phyloP scores from a whole-genome alignment of 2,888 invertebrate species.

The Caenorhabditis sulstoni region DNA sequence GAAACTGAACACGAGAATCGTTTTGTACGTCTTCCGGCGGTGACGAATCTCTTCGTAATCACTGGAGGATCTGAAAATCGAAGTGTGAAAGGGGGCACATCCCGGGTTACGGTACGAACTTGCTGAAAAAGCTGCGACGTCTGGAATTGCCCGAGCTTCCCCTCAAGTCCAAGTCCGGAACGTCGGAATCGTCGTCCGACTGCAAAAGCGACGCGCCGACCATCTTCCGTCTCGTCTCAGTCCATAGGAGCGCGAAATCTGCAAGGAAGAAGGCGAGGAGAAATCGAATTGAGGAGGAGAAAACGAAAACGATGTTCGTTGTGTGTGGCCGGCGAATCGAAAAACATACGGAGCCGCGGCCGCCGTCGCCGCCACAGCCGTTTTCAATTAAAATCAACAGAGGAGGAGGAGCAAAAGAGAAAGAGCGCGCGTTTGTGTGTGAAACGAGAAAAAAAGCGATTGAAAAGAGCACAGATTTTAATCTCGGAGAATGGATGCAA shows the following conservation, averaged over 20 bases:
- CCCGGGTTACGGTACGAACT: conserved; percentile 21
- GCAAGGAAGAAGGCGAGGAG: conserved; percentile 1
- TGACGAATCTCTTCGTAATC: conserved; percentile 56
- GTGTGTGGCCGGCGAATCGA: no score
- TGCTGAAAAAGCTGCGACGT: conserved; percentile 35
- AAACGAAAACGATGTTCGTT: conserved; percentile 3
- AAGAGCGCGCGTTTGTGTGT: conserved; percentile 5
- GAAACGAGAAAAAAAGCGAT: no score
- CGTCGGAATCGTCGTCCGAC: conserved; percentile 60
- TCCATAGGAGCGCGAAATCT: conserved; percentile 13
- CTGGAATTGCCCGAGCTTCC: conserved; percentile 16
- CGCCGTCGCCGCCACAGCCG: conserved; percentile 35
- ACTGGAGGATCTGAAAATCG: conserved; percentile 17
- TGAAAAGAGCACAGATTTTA: conserved; percentile 39
- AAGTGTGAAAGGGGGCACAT: background rate
- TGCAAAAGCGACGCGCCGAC: conserved; percentile 56
- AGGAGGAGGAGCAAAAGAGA: conserved; percentile 8
- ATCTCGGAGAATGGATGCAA: conserved; percentile 48
- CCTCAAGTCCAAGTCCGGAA: conserved; percentile 55
- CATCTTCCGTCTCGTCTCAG: conserved; percentile 31
- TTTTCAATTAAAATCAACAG: conserved; percentile 52
- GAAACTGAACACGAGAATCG: conserved; percentile 41
- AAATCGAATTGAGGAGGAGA: background rate
- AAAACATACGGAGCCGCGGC: no score
- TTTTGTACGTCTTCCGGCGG: conserved; percentile 53